phyloP scores from a whole-genome alignment of 2,888 invertebrate genomes.

The Agriopis leucophaearia region DNA sequence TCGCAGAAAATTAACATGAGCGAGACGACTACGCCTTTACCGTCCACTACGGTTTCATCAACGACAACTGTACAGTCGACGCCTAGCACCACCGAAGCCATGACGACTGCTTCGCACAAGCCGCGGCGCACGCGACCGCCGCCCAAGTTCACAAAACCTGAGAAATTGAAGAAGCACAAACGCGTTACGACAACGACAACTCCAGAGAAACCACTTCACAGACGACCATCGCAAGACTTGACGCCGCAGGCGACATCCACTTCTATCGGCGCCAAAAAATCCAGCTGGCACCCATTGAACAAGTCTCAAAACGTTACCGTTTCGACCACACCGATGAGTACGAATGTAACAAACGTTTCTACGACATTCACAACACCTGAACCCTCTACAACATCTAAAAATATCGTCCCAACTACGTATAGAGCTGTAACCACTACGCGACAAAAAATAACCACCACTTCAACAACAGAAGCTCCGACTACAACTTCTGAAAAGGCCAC shows the following conservation, averaged over 20 bases:
- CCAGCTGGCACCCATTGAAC: conserved; percentile 48
- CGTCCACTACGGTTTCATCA: conserved; percentile 50
- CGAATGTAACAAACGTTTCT: conserved; percentile 16
- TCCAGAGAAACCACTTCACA: conserved; percentile 53
- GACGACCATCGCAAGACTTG: conserved; percentile 67
- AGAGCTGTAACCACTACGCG: conserved; percentile 48
- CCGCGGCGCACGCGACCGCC: conserved; percentile 76
- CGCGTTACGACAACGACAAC: conserved; percentile 62
- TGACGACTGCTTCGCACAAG: conserved; percentile 56
- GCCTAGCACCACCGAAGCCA: conserved; percentile 38
- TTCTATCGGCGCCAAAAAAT: conserved; percentile 56
- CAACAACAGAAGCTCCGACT: conserved; percentile 44
- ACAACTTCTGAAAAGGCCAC: conserved; percentile 47
- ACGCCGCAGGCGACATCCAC: conserved; percentile 74
- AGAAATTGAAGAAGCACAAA: conserved; percentile 75
- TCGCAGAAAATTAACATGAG: conserved; percentile 56
- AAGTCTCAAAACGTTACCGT: conserved; percentile 52
- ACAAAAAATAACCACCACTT: conserved; percentile 42
- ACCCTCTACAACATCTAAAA: conserved; percentile 48
- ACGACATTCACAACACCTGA: conserved; percentile 21
- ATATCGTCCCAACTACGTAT: conserved; percentile 44
- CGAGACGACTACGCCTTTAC: conserved; percentile 53
- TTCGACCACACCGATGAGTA: conserved; percentile 45
- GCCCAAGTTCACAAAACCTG: conserved; percentile 68
- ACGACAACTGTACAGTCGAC: conserved; percentile 41